phyloP scores from a whole-genome alignment of 2,888 invertebrate genomes.

The Drosophila ezoana region DNA sequence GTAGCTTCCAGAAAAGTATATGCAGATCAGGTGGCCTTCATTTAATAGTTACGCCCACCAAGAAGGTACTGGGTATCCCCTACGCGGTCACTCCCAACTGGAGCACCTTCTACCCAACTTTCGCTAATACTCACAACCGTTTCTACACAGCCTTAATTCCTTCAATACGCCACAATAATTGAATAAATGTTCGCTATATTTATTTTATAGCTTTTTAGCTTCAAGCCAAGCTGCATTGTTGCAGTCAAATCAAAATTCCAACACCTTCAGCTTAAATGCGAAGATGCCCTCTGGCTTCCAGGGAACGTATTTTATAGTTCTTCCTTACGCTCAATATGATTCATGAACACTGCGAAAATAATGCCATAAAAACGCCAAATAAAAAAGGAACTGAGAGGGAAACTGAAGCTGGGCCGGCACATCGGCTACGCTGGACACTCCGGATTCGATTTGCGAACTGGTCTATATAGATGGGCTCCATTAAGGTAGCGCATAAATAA shows the following conservation, averaged over 20 bases:
- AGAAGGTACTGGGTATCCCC: no score
- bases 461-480: conserved; percentile 57
- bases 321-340: conserved; percentile 43
- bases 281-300: background rate
- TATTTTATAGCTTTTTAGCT: conserved; percentile 11
- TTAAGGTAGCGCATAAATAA: conserved; percentile 79
- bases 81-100: no score
- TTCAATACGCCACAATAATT: background rate
- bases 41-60: no score
- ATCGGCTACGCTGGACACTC: background rate
- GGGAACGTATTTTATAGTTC: conserved; percentile 14
- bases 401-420: background rate
- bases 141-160: no score
- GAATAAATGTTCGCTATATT: background rate
- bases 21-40: no score
- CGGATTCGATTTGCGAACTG: conserved; percentile 5
- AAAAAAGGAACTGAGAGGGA: background rate
- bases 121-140: no score
- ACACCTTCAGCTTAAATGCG: conserved; percentile 41
- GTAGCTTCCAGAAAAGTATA: no score
- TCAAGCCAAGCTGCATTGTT: conserved; percentile 23
- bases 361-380: conserved; percentile 52
- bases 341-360: conserved; percentile 55
- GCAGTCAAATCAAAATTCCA: conserved; percentile 64
- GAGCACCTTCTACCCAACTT: no score